Base-by-base conservation (phyloP, 2,888 invertebrate genomes). In the Amiota minor region DNA sequence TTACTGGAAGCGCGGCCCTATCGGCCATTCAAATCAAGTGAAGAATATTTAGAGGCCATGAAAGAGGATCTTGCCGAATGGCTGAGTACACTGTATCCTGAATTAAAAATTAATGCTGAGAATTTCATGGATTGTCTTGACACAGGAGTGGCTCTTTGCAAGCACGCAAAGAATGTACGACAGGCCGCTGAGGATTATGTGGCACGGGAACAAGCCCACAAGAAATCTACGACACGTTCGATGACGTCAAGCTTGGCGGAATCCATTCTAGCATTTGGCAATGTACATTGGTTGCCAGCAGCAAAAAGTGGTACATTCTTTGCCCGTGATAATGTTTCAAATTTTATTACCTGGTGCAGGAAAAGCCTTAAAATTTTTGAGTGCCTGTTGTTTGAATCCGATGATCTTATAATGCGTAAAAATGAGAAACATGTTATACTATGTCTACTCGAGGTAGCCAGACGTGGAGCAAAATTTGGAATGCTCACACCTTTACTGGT, bases 11-110 rank as follows among this genome's bases (percentile, higher is more conserved):
- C 96, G 70, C 91, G 97, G 92, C 95, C 97, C 35, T 96, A 96
- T 90, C 91, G 97, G 92, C 97, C 97, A 67, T 98, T 97, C 91
- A 96, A 96, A 91, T 96, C 96, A 81, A 96, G 97, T 82, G 98
- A 98, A 91, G 98, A 98, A 90, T 98, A 98, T 91, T 91, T 98
- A 78, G 95, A 96, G 88, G 98, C 98, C 68, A 98, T 98, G 98
- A 97, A 97, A 88, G 98, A 98, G 91, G 98, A 98, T 91, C 91
- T 98, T 87, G 98, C 98, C 8, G 98, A 98, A 90, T 98, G 98
- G 98, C 92, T 98, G 78, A 96, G 96, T 80, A 94, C 93, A 75
- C 92, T 98, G 79, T 98, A 98, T 90, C 95, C 96, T 0, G 95
- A 95, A 83, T 91, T 97, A 69, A 92, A 94, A 88, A 96, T 98